Percentiles rank a stretch among this genome's conserved stretches.
Evolutionary conservation across 2,888 invertebrate species (phyloP).

Genomic region (Drosophila subquinaria): DNA sequence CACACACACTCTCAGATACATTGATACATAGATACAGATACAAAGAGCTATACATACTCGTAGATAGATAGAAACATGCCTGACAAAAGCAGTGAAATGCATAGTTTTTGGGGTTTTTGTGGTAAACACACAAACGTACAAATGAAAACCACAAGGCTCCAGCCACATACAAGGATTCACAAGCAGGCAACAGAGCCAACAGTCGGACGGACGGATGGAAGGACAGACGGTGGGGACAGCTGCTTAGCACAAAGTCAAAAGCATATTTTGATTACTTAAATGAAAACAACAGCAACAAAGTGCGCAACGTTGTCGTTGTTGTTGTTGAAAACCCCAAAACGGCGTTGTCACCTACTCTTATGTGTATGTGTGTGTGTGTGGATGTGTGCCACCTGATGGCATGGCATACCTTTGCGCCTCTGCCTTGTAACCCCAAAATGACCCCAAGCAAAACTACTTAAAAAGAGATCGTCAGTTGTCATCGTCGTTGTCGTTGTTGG

Average conservation of each 20-base stretch:
- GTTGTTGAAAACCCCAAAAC: conserved; percentile 49
- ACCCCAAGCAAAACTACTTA: conserved; percentile 78
- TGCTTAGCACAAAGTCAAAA: conserved; percentile 80
- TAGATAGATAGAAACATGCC: conserved; percentile 34
- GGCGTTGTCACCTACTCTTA: conserved; percentile 70
- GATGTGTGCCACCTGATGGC: conserved; percentile 17
- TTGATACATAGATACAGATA: background rate
- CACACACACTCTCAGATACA: background rate
- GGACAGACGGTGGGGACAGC: conserved; percentile 44
- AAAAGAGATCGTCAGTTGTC: conserved; percentile 74
- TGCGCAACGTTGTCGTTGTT: conserved; percentile 45
- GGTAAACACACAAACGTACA: conserved; percentile 51
- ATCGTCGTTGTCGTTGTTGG: conserved; percentile 2
- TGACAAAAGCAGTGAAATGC: conserved; percentile 76
- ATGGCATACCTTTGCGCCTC: conserved; percentile 7
- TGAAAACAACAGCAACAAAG: conserved; percentile 62
- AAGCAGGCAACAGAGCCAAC: conserved; percentile 21
- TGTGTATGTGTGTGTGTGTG: conserved; percentile 5
- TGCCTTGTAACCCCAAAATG: conserved; percentile 59
- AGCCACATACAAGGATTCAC: conserved; percentile 42
- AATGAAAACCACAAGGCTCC: conserved; percentile 52
- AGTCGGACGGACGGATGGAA: background rate
- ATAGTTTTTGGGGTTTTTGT: conserved; percentile 78
- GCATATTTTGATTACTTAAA: conserved; percentile 82
- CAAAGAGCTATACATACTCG: conserved; percentile 12